A percentile compares a stretch with the other conserved stretches of the same genome.
These are phyloP conservation scores for Junonia oenone DNA, from an alignment of 2,888 invertebrate species.

Conservation along the genomic window DNA sequence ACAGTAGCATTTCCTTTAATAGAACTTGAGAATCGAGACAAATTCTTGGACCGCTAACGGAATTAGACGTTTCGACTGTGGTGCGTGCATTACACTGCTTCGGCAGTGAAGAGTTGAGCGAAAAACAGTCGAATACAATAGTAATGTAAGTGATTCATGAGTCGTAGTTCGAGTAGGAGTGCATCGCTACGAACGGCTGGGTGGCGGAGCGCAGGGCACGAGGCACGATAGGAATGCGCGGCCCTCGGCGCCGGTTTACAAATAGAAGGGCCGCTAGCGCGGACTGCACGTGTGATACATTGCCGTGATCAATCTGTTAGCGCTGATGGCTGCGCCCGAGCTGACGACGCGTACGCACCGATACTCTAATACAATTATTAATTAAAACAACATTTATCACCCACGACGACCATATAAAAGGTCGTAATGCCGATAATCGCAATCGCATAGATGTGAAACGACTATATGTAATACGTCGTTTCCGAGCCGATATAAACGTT, in stretches of 20 bases:
- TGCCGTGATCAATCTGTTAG: slow-evolving; percentile 70
- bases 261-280: slow-evolving; percentile 75
- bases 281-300: slow-evolving; percentile 74
- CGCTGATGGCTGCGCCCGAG: slow-evolving; percentile 55
- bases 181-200: slow-evolving; percentile 40
- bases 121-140: slow-evolving; percentile 38
- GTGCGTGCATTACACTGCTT: slow-evolving; percentile 46
- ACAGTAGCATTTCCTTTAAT: slow-evolving; percentile 52
- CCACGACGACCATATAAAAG: background rate
- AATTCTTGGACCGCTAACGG: slow-evolving; percentile 29
- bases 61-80: slow-evolving; percentile 25
- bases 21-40: slow-evolving; percentile 42
- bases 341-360: slow-evolving; percentile 16
- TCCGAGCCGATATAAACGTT: background rate
- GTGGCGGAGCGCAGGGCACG: slow-evolving; percentile 53
- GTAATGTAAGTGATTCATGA: slow-evolving; percentile 43
- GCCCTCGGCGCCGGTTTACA: slow-evolving; percentile 78
- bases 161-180: slow-evolving; percentile 35
- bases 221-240: slow-evolving; percentile 72
- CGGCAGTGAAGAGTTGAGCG: slow-evolving; percentile 36
- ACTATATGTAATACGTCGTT: background rate
- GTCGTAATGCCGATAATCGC: background rate
- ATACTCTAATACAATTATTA: slow-evolving; percentile 14
- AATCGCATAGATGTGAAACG: background rate
- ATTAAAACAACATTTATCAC: slow-evolving; percentile 11